Conservation (phyloP, 2,113 vertebrate genomes). For the Clarias macrocephalus region DNA sequence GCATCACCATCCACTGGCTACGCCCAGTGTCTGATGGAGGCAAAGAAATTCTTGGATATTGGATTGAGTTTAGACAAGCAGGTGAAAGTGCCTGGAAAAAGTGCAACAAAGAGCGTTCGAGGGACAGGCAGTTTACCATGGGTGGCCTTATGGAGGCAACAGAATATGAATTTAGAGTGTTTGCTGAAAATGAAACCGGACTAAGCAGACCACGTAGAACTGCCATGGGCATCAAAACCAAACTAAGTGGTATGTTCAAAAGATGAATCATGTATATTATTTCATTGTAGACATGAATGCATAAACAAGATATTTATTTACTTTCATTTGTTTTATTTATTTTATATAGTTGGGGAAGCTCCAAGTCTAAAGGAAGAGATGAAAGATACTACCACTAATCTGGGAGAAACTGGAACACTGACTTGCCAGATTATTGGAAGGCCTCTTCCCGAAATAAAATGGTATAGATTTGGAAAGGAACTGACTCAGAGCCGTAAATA, state of each 20-base stretch:
- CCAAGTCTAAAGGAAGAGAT: constrained; percentile 88
- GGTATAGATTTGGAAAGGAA: constrained; percentile 96
- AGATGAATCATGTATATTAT: not conserved
- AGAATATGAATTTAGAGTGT: constrained; percentile 95
- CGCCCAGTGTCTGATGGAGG: constrained; percentile 93
- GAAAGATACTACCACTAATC: constrained; percentile 86
- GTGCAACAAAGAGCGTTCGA: constrained; percentile 91
- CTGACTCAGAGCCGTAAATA: constrained; percentile 96
- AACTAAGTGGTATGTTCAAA: constrained; percentile 86
- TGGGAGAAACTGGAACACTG: constrained; percentile 88
- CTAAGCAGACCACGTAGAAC: constrained; percentile 93
- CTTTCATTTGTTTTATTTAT: constrained; percentile 29
- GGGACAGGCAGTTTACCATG: constrained; percentile 93
- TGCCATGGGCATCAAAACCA: constrained; percentile 93
- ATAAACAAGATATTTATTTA: not conserved
- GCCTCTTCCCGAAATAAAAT: constrained; percentile 97
- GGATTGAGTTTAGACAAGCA: constrained; percentile 93
- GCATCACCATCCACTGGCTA: constrained; percentile 94
- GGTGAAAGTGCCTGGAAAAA: constrained; percentile 97
- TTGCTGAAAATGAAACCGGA: constrained; percentile 94
- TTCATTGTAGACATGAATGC: not conserved
- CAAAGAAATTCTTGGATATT: constrained; percentile 96
- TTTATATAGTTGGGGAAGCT: constrained; percentile 85
- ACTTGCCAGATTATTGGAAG: constrained; percentile 91
- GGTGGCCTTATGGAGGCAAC: constrained; percentile 94